A percentile compares a stretch with the other conserved stretches of the same genome.
Evolutionary conservation across 2,888 invertebrate species (phyloP).

Genomic region (Ichneumon xanthorius): DNA sequence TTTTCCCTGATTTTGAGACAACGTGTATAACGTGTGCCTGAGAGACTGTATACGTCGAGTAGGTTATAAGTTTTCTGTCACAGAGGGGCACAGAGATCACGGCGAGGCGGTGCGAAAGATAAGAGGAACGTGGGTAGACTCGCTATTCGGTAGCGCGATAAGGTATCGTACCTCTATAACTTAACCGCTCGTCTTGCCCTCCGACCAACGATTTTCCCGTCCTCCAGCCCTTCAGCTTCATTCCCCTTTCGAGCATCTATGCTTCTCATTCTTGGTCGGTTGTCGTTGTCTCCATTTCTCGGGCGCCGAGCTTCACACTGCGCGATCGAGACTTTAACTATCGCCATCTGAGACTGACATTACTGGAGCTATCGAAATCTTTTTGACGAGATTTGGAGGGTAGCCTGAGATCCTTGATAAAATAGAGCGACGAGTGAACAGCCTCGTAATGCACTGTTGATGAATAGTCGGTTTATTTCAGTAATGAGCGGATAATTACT

Average conservation of each 20-base stretch:
- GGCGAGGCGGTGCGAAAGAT: slow-evolving; percentile 74
- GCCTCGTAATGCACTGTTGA: not conserved
- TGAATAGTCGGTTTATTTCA: not conserved
- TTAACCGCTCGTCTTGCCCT: slow-evolving; percentile 75
- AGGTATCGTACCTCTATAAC: slow-evolving; percentile 79
- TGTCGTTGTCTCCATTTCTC: slow-evolving; percentile 33
- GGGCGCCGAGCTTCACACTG: not conserved
- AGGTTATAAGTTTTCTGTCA: slow-evolving; percentile 61
- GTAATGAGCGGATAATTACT: not conserved
- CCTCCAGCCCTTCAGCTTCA: slow-evolving; percentile 49
- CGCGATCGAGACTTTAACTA: slow-evolving; percentile 56
- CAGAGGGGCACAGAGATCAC: slow-evolving; percentile 52
- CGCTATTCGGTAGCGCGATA: slow-evolving; percentile 77
- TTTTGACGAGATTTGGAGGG: not conserved
- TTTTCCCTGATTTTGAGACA: not conserved
- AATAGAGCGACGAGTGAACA: not conserved
- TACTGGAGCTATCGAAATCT: slow-evolving; percentile 4
- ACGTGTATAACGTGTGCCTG: slow-evolving; percentile 7
- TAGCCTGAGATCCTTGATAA: not conserved
- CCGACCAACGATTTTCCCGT: slow-evolving; percentile 69
- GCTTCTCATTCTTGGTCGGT: slow-evolving; percentile 67
- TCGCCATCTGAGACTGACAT: slow-evolving; percentile 23
- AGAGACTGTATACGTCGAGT: slow-evolving; percentile 49
- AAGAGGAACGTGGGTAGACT: slow-evolving; percentile 82
- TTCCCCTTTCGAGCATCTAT: slow-evolving; percentile 36